Evolutionary conservation across 2,888 invertebrate genomes (phyloP), one percentile per base, ranked within the genome.

Genomic region (Eupithecia inturbata): DNA sequence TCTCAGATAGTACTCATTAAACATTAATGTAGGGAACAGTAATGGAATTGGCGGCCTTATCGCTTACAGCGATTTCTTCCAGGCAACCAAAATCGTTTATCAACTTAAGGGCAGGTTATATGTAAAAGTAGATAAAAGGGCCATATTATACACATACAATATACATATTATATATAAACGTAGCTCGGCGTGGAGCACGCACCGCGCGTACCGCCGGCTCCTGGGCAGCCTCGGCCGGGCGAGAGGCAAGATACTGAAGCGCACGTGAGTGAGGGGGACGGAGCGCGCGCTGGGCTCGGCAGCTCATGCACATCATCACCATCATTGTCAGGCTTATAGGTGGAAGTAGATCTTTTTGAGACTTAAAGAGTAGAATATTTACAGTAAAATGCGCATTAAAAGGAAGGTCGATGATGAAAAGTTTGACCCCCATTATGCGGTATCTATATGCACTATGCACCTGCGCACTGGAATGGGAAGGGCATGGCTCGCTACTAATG

Each of bases 211-310:
- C 89, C 87, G 83, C 87, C 86, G 85, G 76, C 82, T 94, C 76
- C 85, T 93, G 78, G 91, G 93, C 79, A 92, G 89, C 84, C 82
- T 94, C 79, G 91, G 89, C 73, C 82, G 93, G 82, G 93, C 92
- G 82, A 89, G 92, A 84, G 93, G 94, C 78, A 88, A 84, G 83
- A 93, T 94, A 87, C 90, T 93, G 83, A 94, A 94, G 83, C 90
- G 91, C 89, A 91, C 89, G 93, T 94, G 93, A 94, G 94, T 94
- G 84, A 86, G 77, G 41, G 80, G 77, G 80, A 80, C 70, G 73
- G 31, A 60, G 39, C 60, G 19, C 45, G 64, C 26, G 76, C 72
- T 72, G 71, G 72, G 77, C 69, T 76, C 78, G 75, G 79, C 76
- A 76, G 7, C 1, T 31, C 31, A 60, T 60, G 16, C 28, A 28